Conservation (phyloP, 2,888 invertebrate species). For the Flexamia atlantica region DNA sequence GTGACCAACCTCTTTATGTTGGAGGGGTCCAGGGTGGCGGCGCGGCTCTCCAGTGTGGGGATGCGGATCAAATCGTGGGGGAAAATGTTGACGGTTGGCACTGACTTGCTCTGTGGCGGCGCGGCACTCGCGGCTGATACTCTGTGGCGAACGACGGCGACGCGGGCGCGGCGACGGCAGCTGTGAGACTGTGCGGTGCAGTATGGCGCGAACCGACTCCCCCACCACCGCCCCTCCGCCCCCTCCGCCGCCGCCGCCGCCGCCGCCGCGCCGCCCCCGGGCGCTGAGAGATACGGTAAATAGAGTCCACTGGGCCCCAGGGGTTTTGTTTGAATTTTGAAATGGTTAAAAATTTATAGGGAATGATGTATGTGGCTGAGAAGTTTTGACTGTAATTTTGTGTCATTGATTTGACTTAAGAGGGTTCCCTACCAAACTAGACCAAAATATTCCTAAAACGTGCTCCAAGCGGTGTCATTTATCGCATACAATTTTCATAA, state of each 20-base stretch:
- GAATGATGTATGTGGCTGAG: no score
- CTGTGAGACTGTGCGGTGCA: slow-evolving; percentile 53
- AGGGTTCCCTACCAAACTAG: no score
- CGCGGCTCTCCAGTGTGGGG: slow-evolving; percentile 73
- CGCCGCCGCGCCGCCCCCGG: slow-evolving; percentile 1
- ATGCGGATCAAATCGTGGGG: slow-evolving; percentile 72
- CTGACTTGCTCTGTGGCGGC: slow-evolving; percentile 21
- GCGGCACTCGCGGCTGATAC: slow-evolving; percentile 4
- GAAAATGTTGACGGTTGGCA: slow-evolving; percentile 71
- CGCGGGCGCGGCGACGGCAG: slow-evolving; percentile 38
- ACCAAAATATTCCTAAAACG: no score
- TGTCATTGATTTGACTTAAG: no score
- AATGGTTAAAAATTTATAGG: no score
- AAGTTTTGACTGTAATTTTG: no score
- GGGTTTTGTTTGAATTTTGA: neutral
- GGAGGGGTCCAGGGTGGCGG: slow-evolving; percentile 74
- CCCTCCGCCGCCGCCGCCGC: slow-evolving; percentile 14
- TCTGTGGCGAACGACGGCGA: neutral
- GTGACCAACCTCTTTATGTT: slow-evolving; percentile 74
- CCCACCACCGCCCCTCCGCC: neutral
- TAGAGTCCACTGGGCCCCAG: neutral
- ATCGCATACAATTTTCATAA: no score
- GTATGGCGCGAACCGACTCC: slow-evolving; percentile 23
- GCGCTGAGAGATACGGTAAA: neutral
- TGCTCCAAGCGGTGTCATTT: no score